Conservation (phyloP, 2,797 vertebrate species). For the Adrianichthys oophorus region DNA sequence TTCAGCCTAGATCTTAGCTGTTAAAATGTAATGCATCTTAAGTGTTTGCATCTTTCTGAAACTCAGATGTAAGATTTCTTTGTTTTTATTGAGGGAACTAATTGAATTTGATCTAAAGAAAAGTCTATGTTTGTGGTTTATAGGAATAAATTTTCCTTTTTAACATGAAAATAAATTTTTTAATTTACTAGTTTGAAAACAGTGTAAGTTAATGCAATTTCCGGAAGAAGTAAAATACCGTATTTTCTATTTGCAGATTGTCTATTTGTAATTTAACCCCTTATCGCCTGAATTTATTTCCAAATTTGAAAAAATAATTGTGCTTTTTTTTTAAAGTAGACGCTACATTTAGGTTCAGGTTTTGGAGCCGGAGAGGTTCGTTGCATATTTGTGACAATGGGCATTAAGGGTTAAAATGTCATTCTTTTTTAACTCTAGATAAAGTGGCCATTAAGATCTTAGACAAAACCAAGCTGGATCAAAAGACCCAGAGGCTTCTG, state of each 20-base stretch:
- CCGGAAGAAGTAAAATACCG: background rate
- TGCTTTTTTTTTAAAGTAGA: too few relatives aligned
- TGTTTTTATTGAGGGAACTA: background rate
- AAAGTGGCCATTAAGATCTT: constrained; percentile 99
- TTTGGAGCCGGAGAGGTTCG: too few relatives aligned
- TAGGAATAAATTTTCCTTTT: too few relatives aligned
- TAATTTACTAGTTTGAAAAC: too few relatives aligned
- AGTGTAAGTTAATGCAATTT: constrained; percentile 1
- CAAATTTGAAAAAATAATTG: too few relatives aligned
- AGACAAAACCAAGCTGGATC: constrained; percentile 96
- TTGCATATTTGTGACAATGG: too few relatives aligned
- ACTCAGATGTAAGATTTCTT: background rate
- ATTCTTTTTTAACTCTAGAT: constrained; percentile 73
- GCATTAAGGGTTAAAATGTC: background rate
- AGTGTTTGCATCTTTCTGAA: constrained; percentile 4
- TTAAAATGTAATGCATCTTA: constrained; percentile 20
- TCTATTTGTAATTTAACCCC: background rate
- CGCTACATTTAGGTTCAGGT: too few relatives aligned
- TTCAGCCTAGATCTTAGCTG: constrained; percentile 19
- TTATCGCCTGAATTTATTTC: too few relatives aligned
- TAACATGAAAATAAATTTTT: too few relatives aligned
- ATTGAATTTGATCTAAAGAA: constrained; percentile 7
- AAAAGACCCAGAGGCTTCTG: constrained; percentile 92
- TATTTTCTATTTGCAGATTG: background rate
- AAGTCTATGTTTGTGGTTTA: too few relatives aligned